phyloP scores from a whole-genome alignment of 2,113 vertebrate species.

The Rhagologus leucostigma region DNA sequence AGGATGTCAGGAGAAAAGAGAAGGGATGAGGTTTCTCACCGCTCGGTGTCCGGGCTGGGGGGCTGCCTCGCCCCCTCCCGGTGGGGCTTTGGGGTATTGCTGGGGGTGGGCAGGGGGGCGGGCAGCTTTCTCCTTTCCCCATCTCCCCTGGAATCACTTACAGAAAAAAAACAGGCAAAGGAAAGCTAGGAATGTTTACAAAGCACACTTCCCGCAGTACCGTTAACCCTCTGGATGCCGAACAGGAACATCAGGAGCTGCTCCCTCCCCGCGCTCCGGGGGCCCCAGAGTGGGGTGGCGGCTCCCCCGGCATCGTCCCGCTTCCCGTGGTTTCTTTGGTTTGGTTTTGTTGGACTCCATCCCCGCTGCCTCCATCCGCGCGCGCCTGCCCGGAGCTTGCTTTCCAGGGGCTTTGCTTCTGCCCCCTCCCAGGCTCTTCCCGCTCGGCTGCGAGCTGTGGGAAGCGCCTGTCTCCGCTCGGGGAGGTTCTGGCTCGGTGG shows the following conservation, averaged over 20 bases:
- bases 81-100: neutral
- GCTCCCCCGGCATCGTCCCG: neutral
- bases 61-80: neutral
- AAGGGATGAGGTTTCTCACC: neutral
- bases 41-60: neutral
- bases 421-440: neutral
- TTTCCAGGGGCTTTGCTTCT: neutral
- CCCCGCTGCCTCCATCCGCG: neutral
- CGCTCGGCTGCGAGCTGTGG: neutral
- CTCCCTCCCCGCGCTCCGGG: neutral
- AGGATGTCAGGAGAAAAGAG: neutral
- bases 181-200: neutral
- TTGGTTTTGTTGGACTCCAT: neutral
- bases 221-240: conserved; percentile 58
- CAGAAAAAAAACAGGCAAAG: neutral
- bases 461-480: neutral
- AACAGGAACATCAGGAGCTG: neutral
- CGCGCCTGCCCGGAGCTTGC: neutral
- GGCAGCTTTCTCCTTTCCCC: conserved; percentile 4
- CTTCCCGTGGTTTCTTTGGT: neutral
- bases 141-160: neutral
- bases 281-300: neutral
- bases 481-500: neutral
- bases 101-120: neutral
- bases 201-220: conserved; percentile 19